These are phyloP conservation scores for Acanthochromis polyacanthus DNA, from an alignment of 2,113 vertebrate genomes.

Conservation along the genomic window DNA sequence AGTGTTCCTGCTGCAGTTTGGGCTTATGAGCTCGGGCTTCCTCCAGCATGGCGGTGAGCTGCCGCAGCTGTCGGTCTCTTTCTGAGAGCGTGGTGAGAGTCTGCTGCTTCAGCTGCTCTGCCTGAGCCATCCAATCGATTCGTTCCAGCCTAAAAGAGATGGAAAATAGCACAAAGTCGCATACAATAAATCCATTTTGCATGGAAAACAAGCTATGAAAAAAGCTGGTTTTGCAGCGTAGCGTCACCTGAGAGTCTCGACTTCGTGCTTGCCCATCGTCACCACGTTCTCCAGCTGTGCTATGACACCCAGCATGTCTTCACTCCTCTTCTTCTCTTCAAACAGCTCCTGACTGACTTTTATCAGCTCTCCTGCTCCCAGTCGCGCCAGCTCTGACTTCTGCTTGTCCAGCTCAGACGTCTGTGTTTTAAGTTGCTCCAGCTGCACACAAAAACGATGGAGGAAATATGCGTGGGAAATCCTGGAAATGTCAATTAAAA, in stretches of 20 bases:
- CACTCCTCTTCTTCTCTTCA: conserved; percentile 76
- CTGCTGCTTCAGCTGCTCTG: conserved; percentile 88
- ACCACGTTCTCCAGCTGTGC: conserved; percentile 67
- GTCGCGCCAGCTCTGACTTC: conserved; percentile 86
- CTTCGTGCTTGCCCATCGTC: conserved; percentile 78
- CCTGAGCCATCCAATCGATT: conserved; percentile 86
- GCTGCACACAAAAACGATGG: conserved; percentile 68
- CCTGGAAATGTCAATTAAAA: neutral
- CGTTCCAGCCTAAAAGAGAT: conserved; percentile 81
- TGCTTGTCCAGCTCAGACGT: conserved; percentile 87
- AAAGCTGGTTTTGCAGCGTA: neutral
- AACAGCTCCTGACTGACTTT: conserved; percentile 85
- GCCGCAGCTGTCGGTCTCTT: conserved; percentile 88
- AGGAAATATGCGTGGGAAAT: conserved; percentile 3
- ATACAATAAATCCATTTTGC: conserved; percentile 3
- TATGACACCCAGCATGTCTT: conserved; percentile 64
- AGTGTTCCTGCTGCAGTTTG: conserved; percentile 74
- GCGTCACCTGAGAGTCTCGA: conserved; percentile 74
- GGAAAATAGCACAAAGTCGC: neutral
- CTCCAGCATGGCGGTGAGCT: conserved; percentile 83
- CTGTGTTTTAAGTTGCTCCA: conserved; percentile 89
- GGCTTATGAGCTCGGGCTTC: conserved; percentile 76
- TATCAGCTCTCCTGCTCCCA: conserved; percentile 87
- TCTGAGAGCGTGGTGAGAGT: conserved; percentile 88
- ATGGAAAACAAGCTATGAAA: neutral